Percentiles rank a stretch among this genome's conserved stretches.
Conservation (phyloP, 1,140 invertebrate species). For the Leptonema lineaticorne region DNA sequence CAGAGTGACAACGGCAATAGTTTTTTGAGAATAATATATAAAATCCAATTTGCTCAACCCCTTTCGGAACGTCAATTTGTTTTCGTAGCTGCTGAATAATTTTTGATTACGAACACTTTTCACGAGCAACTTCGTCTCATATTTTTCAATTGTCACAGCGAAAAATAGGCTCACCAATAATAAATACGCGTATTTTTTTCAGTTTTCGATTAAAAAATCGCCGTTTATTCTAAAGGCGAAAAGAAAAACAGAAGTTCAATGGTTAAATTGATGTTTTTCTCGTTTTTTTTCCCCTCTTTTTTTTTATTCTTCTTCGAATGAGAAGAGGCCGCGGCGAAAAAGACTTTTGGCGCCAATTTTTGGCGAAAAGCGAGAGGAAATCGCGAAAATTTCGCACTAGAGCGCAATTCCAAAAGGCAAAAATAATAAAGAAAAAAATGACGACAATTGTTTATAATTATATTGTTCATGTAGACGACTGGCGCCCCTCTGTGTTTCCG, state of each 20-base stretch:
- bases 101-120: slow-evolving; percentile 5
- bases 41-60: slow-evolving; percentile 27
- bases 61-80: slow-evolving; percentile 23
- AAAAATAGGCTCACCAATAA: background rate
- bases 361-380: background rate
- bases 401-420: background rate
- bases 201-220: too few relatives aligned
- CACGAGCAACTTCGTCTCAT: background rate
- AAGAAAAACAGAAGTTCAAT: too few relatives aligned
- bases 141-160: slow-evolving; percentile 1
- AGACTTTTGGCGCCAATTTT: background rate
- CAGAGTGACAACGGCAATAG: background rate
- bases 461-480: slow-evolving; percentile 28
- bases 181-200: too few relatives aligned
- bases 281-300: too few relatives aligned
- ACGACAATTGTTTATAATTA: slow-evolving; percentile 41
- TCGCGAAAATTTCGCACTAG: background rate
- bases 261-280: too few relatives aligned
- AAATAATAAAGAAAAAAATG: slow-evolving; percentile 2
- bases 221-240: too few relatives aligned
- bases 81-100: slow-evolving; percentile 9
- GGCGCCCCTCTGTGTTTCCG: slow-evolving; percentile 35
- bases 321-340: background rate
- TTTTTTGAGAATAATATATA: slow-evolving; percentile 2
- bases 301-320: too few relatives aligned